These are phyloP conservation scores for Podiceps cristatus DNA, from an alignment of 2,113 vertebrate genomes.

Conservation along the genomic window DNA sequence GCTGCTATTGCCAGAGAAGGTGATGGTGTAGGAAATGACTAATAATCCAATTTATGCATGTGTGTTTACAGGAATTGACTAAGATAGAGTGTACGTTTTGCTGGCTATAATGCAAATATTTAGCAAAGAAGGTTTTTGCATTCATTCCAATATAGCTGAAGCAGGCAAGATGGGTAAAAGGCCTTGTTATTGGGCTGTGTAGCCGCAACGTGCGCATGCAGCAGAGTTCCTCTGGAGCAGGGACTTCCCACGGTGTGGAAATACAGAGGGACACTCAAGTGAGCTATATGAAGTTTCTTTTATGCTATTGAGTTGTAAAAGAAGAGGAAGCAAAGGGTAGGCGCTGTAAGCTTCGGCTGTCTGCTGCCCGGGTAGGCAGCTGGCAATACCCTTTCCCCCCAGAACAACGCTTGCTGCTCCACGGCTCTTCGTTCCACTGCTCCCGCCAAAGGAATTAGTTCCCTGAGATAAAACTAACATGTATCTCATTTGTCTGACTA, in stretches of 20 bases:
- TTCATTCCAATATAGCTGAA: rapidly evolving
- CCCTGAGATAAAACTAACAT: background rate
- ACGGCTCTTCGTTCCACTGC: background rate
- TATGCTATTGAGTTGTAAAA: background rate
- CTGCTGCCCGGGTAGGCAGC: background rate
- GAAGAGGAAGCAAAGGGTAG: background rate
- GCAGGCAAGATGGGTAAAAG: background rate
- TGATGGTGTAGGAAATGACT: background rate
- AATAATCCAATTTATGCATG: background rate
- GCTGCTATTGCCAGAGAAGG: background rate
- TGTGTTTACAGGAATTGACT: background rate
- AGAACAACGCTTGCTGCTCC: rapidly evolving
- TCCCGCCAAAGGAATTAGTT: background rate
- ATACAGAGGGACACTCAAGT: too few relatives aligned
- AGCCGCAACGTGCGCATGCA: background rate
- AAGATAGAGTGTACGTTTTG: background rate
- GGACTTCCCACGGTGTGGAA: background rate
- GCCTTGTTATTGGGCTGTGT: rapidly evolving
- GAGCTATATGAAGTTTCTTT: background rate
- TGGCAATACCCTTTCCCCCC: background rate
- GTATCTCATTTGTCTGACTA: background rate
- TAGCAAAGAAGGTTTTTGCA: background rate
- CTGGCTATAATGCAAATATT: background rate
- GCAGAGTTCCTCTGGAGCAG: background rate
- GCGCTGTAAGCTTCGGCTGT: background rate